Evolutionary conservation across 2,797 vertebrate genomes (phyloP).

Genomic region (Mallotus villosus): DNA sequence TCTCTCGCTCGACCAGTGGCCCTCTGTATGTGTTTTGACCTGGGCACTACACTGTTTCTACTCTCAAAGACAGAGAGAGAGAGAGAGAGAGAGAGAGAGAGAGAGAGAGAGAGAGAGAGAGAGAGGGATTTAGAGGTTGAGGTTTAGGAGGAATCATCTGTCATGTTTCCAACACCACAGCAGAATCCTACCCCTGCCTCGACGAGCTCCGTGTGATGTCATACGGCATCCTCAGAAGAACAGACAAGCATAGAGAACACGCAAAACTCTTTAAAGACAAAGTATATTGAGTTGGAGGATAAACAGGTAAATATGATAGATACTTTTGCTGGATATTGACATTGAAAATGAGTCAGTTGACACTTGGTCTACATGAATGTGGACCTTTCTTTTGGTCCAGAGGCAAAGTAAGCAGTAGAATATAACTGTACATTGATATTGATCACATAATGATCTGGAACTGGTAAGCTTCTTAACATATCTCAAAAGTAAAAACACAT

Average conservation of each 20-base stretch:
- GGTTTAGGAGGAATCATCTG: conserved; percentile 8
- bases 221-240: conserved; percentile 19
- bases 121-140: conserved; percentile 12
- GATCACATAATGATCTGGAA: conserved; percentile 1
- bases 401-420: conserved; percentile 37
- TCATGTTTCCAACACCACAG: conserved; percentile 27
- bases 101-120: background rate
- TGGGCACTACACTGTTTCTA: conserved; percentile 7
- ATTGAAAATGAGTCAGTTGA: conserved; percentile 34
- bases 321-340: conserved; percentile 30
- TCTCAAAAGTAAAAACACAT: conserved; percentile 32
- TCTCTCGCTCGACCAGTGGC: background rate
- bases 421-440: conserved; percentile 25
- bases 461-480: conserved; percentile 23
- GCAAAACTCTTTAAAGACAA: conserved; percentile 40
- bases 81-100: background rate
- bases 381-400: conserved; percentile 38
- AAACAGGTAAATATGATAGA: conserved; percentile 42
- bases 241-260: conserved; percentile 25
- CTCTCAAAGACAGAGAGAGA: background rate
- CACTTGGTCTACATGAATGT: conserved; percentile 19
- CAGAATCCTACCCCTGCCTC: background rate
- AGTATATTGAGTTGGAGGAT: conserved; percentile 52
- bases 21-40: background rate
- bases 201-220: background rate